Evolutionary conservation across 2,888 invertebrate genomes (phyloP).

Genomic region (Hypolimnas misippus): DNA sequence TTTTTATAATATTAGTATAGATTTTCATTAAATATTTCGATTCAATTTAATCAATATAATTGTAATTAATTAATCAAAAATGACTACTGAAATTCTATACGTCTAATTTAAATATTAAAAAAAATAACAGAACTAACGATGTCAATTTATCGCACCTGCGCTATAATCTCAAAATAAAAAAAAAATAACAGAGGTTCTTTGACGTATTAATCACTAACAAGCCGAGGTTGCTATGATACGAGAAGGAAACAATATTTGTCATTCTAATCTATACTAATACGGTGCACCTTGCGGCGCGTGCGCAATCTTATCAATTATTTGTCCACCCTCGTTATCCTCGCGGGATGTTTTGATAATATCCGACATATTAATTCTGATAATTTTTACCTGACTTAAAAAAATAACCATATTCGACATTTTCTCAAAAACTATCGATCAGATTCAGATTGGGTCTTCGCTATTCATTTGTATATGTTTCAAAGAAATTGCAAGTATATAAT

Average conservation of each 20-base stretch:
- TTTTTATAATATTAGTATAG: no score
- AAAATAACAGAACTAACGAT: not conserved
- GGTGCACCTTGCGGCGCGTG: slow-evolving; percentile 13
- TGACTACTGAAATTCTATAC: not conserved
- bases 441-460: no score
- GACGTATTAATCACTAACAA: not conserved
- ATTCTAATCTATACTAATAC: not conserved
- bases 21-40: no score
- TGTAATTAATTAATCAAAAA: not conserved
- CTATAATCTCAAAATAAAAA: not conserved
- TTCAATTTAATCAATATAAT: no score
- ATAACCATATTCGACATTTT: no score
- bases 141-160: not conserved
- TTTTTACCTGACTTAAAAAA: no score
- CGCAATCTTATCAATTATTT: slow-evolving; percentile 9
- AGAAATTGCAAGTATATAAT: no score
- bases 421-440: no score
- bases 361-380: not conserved
- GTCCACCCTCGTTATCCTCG: not conserved
- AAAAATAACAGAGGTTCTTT: slow-evolving; percentile 6
- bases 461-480: no score
- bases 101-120: no score
- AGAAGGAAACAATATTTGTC: slow-evolving; percentile 2
- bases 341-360: slow-evolving; percentile 10
- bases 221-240: not conserved